Evolutionary conservation across 37 sponge, comb jelly and placozoan genomes (phyloP), one percentile per base, ranked within the genome.

Genomic region (Theonella swinhoei): DNA sequence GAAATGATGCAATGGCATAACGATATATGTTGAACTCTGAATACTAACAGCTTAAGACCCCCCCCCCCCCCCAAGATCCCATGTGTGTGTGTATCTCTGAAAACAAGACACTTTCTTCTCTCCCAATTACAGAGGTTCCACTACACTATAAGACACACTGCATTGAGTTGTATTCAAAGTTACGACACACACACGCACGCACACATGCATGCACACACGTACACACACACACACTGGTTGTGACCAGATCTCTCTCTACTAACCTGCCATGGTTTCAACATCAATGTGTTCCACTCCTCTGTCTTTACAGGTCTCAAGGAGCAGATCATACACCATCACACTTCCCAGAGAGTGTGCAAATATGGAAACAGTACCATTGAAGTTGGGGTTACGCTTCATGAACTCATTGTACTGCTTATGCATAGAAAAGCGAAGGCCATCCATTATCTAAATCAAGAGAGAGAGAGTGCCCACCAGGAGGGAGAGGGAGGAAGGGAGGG

Each of bases 331-430:
- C 58, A 67, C 76, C 34, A 96, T 85, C 42, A 96, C 94, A 38
- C 94, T 93, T 64, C 96, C 96, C 19, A 96, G 91, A 28, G 96
- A 96, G 68, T 96, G 96, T 31, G 84, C 96, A 67, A 93, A 63
- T 22, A 93, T 32, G 37, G 94, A 93, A 67, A 96, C 85, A 17
- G 88, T 88, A 0, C 96, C 96, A 0, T 84, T 83, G 71, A 91
- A 96, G 39, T 85, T 42, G 11, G 96, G 96, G 62, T 93, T 83
- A 25, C 78, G 78, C 43, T 83, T 73, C 79, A 92, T 85, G 73
- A 93, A 86, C 17, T 82, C 64, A 0, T 40, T 17, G 71, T 90
- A 93, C 76, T 88, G 77, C 43, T 83, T 85, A 79, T 95, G 81
- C 58, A 95, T 72, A 11, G 62, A 17, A 8, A 75, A 62, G 0